Evolutionary conservation across 1,140 invertebrate species (phyloP).

Genomic region (Ylistrum balloti): DNA sequence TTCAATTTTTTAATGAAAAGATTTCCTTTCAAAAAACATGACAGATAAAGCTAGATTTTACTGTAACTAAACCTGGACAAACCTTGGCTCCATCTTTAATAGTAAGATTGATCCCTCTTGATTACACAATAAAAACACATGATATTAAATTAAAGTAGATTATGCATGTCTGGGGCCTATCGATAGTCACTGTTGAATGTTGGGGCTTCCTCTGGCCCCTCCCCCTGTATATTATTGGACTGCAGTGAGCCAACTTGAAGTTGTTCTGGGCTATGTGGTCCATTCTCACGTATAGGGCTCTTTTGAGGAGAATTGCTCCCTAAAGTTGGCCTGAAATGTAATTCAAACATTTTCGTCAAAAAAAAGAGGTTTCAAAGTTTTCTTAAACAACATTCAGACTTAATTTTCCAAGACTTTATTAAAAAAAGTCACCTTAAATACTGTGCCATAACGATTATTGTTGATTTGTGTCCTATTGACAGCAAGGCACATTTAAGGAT

Average conservation of each 20-base stretch:
- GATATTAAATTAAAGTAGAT: slow-evolving; percentile 6
- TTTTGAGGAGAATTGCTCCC: slow-evolving; percentile 47
- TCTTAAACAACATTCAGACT: too few species aligned
- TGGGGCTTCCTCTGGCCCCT: slow-evolving; percentile 47
- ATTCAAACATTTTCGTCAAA: not conserved
- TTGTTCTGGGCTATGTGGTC: slow-evolving; percentile 43
- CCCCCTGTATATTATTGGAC: slow-evolving; percentile 64
- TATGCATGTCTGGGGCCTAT: slow-evolving; percentile 42
- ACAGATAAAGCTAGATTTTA: not conserved
- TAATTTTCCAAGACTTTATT: too few species aligned
- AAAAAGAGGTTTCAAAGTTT: too few species aligned
- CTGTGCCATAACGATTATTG: too few species aligned
- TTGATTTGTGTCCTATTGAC: too few species aligned
- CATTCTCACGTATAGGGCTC: slow-evolving; percentile 13
- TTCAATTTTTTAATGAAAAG: too few species aligned
- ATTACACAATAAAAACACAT: not conserved
- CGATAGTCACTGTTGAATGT: slow-evolving; percentile 63
- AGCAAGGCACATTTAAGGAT: too few species aligned
- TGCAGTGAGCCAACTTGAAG: slow-evolving; percentile 63
- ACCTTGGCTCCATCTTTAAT: slow-evolving; percentile 9
- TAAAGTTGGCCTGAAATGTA: not conserved
- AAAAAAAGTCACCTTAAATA: not conserved
- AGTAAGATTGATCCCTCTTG: slow-evolving; percentile 22
- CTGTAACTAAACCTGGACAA: not conserved
- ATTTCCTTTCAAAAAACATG: too few species aligned